Conservation (phyloP, 2,113 vertebrate species). For the Phasianus colchicus region DNA sequence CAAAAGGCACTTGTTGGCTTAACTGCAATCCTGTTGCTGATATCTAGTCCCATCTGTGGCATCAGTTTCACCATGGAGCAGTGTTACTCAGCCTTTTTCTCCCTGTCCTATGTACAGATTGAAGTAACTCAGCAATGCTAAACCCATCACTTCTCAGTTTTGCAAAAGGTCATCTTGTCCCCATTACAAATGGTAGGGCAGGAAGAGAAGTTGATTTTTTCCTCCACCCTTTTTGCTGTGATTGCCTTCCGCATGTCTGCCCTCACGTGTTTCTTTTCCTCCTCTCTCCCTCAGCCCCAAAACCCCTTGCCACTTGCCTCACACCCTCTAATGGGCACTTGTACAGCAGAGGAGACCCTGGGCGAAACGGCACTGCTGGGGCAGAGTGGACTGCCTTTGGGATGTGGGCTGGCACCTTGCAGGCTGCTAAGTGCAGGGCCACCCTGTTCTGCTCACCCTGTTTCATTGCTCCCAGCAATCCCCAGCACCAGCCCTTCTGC, state of each 20-base stretch:
- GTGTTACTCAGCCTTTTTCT: not conserved
- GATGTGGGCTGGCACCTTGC: fast-evolving
- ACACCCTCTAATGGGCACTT: not conserved
- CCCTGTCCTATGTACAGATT: not conserved
- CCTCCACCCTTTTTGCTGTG: not conserved
- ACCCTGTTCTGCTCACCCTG: fast-evolving
- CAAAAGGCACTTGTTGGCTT: not conserved
- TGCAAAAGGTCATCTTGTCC: not conserved
- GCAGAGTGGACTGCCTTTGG: not conserved
- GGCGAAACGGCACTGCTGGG: fast-evolving
- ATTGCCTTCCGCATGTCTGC: not conserved
- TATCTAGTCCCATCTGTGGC: not conserved
- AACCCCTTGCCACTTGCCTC: not conserved
- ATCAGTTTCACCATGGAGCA: not conserved
- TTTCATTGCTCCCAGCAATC: not conserved
- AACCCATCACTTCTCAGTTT: not conserved
- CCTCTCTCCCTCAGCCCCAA: not conserved
- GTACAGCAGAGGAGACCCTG: not conserved
- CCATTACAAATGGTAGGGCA: not conserved
- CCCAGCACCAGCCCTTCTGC: not conserved
- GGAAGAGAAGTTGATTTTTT: not conserved
- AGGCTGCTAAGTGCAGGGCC: not conserved
- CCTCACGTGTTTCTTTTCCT: not conserved
- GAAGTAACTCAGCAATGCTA: not conserved
- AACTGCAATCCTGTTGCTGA: not conserved